Conservation (phyloP, 2,888 invertebrate species). For the Tolmerus cingulatus region DNA sequence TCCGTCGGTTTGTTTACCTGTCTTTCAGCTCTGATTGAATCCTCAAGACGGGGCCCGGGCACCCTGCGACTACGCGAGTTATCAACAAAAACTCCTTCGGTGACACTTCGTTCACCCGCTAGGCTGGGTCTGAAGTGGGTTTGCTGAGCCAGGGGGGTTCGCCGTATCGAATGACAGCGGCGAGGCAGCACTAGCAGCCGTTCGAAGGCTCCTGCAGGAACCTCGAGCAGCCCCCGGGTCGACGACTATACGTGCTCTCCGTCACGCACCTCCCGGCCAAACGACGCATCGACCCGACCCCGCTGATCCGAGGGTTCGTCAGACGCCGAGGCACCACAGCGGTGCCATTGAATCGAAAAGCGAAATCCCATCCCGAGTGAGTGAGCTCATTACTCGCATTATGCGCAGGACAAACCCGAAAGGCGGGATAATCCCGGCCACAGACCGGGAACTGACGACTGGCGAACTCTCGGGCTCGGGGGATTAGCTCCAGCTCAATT, state of each 20-base stretch:
- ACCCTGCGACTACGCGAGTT: neutral
- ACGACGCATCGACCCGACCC: neutral
- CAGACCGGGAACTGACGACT: neutral
- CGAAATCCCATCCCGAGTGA: neutral
- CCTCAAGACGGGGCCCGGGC: neutral
- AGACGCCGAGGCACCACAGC: neutral
- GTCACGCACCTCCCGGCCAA: neutral
- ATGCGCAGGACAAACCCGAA: neutral
- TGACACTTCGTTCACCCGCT: neutral
- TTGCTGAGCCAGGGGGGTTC: neutral
- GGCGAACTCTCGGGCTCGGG: neutral
- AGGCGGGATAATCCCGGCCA: neutral
- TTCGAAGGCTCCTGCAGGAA: neutral
- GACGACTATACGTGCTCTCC: neutral
- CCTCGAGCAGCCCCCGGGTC: neutral
- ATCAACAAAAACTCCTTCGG: neutral
- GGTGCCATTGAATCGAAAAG: neutral
- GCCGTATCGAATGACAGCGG: neutral
- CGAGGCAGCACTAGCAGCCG: neutral
- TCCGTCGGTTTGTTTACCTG: neutral
- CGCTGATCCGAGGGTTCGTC: neutral
- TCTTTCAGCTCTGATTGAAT: slow-evolving; percentile 22
- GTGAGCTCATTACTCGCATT: neutral
- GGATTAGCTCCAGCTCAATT: neutral
- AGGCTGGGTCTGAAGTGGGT: neutral